These are phyloP conservation scores for Litocranius walleri DNA, from an alignment of 2,113 vertebrate species.

Conservation along the genomic window DNA sequence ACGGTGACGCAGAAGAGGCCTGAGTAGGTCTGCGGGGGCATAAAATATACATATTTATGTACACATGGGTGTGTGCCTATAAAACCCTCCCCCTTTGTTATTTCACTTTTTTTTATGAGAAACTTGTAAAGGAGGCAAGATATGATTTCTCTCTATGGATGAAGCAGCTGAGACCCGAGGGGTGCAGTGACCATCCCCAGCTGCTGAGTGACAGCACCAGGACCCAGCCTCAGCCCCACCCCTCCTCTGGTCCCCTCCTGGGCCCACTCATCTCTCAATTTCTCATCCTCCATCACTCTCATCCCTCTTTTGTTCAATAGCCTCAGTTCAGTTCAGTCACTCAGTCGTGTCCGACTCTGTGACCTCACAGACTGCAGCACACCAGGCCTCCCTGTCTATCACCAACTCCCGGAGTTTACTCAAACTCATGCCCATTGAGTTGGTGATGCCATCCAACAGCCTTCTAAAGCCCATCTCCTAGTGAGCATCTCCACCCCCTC, in stretches of 20 bases:
- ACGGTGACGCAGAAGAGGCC: constrained; percentile 81
- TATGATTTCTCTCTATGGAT: background rate
- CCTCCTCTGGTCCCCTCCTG: background rate
- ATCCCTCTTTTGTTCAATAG: background rate
- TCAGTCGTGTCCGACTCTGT: fast-evolving
- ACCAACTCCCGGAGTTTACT: background rate
- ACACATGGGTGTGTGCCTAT: fast-evolving
- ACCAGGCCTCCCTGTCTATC: background rate
- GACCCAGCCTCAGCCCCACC: no score
- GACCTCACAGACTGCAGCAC: background rate
- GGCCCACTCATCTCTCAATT: background rate
- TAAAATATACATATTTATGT: background rate
- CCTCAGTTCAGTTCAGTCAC: background rate
- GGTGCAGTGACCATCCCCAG: fast-evolving
- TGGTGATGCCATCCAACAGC: background rate
- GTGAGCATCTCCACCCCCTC: fast-evolving
- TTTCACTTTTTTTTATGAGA: background rate
- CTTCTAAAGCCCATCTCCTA: fast-evolving
- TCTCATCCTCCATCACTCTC: background rate
- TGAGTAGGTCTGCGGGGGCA: constrained; percentile 72
- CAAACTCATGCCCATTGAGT: background rate
- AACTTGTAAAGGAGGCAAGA: background rate
- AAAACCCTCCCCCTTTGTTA: background rate
- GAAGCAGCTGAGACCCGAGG: background rate
- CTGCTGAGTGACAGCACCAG: no score